Evolutionary conservation across 2,888 invertebrate genomes (phyloP), one percentile per base, ranked within the genome.

Genomic region (Ophioninae sp.): DNA sequence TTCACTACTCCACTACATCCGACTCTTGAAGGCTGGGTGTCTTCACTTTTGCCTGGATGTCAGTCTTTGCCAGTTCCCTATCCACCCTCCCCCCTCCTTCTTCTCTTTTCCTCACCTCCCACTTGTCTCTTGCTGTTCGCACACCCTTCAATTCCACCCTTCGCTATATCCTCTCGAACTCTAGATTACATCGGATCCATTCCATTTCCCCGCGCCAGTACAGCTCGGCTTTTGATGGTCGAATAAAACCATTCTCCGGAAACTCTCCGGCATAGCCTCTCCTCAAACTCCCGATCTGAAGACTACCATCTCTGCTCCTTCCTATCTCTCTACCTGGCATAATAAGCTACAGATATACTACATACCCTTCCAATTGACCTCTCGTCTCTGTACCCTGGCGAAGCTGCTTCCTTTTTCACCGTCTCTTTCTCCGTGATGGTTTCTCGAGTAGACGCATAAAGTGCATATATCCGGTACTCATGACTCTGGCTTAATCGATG

Each of bases 161-260:
- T 62, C 64, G 67, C 78, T 74, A 44, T 59, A 62, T 61, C 61
- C 75, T 70, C 57, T 78, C 76, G 79, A 87, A 75, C 77, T 82
- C 84, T 85, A 86, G 88, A 88, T 88, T 87, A 88, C 87, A 86
- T 85, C 83, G 83, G 80, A 86, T 85, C 84, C 83, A 85, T 81
- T 84, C 78, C 79, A 85, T 83, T 82, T 81, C 82, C 78, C 82
- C 74, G 65, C 61, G 68, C 67, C 75, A 79, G 79, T 85, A 79
- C 79, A 83, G 65, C 86, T 80, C 78, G 75, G 77, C 85, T 85
- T 82, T 86, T 84, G 86, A 85, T 84, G 85, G 82, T 79, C 81
- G 84, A 83, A 84, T 86, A 86, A 86, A 86, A 84, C 84, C 74
- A 85, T 85, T 85, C 83, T 80, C 67, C 69, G 79, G 74, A 82